Conservation (phyloP, 2,888 invertebrate species). For the Dromius quadrimaculatus region DNA sequence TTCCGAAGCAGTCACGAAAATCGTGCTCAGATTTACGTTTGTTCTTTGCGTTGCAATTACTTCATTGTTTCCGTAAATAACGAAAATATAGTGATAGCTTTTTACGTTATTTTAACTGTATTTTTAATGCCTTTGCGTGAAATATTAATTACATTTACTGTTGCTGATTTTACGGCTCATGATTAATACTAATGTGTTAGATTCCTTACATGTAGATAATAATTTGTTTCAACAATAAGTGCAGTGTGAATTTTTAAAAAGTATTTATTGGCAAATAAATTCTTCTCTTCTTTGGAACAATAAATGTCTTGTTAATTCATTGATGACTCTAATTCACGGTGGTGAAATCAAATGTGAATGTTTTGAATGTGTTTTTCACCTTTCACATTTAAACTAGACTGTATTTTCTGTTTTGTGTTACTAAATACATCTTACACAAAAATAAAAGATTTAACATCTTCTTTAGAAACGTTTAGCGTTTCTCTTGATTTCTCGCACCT, state of each 20-base stretch:
- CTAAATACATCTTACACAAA: neutral
- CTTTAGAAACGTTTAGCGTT: neutral
- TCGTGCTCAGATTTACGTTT: constrained; percentile 33
- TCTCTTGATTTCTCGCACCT: neutral
- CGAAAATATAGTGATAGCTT: neutral
- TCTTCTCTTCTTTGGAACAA: neutral
- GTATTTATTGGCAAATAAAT: too few species aligned
- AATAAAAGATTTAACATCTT: neutral
- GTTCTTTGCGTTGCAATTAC: constrained; percentile 27
- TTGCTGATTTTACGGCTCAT: constrained; percentile 22
- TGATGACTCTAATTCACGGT: neutral
- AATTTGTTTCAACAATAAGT: neutral
- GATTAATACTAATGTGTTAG: constrained; percentile 18
- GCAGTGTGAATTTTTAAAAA: neutral
- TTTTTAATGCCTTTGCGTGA: constrained; percentile 15
- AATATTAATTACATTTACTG: constrained; percentile 23
- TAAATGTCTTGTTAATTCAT: neutral
- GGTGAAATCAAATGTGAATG: constrained; percentile 26
- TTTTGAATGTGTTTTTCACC: neutral
- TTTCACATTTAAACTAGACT: constrained; percentile 31
- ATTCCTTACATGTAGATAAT: neutral
- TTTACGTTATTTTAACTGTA: constrained; percentile 16
- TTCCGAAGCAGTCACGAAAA: constrained; percentile 42
- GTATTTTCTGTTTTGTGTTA: too few species aligned
- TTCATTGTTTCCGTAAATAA: constrained; percentile 44